A percentile compares a stretch with the other conserved stretches of the same genome.
Conservation (phyloP, 2,113 vertebrate species). For the Chloropsis hardwickii region DNA sequence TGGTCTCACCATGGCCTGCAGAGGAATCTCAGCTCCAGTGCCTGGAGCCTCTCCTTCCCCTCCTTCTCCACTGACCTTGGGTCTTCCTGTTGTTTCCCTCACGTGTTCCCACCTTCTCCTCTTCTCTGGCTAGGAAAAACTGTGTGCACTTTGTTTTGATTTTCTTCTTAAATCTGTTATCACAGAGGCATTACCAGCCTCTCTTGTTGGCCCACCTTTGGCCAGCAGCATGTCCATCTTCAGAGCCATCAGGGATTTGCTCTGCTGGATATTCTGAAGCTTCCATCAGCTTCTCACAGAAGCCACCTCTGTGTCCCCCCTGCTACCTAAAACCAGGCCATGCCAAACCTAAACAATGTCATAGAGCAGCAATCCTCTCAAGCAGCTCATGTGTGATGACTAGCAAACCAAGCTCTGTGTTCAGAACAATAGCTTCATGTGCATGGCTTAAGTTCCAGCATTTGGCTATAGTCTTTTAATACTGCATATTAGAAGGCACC, state of each 20-base stretch:
- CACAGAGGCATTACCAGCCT: accelerated
- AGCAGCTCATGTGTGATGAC: background rate
- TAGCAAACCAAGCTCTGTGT: background rate
- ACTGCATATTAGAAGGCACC: background rate
- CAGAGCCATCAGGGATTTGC: background rate
- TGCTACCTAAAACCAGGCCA: accelerated
- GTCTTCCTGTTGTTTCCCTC: no score
- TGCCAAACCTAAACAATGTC: background rate
- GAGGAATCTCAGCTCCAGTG: accelerated
- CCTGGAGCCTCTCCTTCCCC: background rate
- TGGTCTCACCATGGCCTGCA: accelerated
- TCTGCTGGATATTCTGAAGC: background rate
- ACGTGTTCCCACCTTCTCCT: background rate
- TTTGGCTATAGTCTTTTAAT: background rate
- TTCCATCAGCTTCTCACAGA: background rate
- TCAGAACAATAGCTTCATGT: background rate
- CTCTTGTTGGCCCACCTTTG: background rate
- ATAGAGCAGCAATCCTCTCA: background rate
- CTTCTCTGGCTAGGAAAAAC: background rate
- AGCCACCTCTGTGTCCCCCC: background rate
- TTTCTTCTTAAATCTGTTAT: background rate
- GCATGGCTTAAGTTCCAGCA: background rate
- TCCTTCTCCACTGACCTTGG: background rate
- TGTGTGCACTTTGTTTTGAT: background rate
- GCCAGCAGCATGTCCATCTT: background rate